Percentiles rank a stretch among this genome's conserved stretches.
These are phyloP conservation scores for Brachyhypopomus gauderio DNA, from an alignment of 2,113 vertebrate genomes.

Conservation along the genomic window DNA sequence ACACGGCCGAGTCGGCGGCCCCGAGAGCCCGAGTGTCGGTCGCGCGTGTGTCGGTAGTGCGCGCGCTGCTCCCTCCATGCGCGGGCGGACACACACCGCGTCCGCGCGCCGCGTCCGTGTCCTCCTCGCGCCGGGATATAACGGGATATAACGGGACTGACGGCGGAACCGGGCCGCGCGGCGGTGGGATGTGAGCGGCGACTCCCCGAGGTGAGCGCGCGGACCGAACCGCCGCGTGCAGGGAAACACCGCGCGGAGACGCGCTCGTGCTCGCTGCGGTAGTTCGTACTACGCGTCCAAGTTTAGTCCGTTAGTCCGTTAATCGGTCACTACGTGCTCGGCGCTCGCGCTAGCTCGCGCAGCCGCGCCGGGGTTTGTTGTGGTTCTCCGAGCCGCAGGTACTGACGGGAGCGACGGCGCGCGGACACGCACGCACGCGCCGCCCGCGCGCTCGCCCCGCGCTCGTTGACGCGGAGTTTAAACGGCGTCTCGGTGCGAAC, in stretches of 20 bases:
- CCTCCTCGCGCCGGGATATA: neutral
- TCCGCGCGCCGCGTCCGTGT: neutral
- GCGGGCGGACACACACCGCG: neutral
- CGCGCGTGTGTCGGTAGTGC: neutral
- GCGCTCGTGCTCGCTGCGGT: neutral
- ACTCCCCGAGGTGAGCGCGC: neutral
- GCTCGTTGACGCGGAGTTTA: too few relatives aligned
- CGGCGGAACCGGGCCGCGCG: neutral
- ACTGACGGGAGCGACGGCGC: neutral
- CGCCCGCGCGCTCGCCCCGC: too few relatives aligned
- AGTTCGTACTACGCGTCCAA: neutral
- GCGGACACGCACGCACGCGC: too few relatives aligned
- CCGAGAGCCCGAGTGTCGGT: neutral
- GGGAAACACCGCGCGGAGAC: too few relatives aligned
- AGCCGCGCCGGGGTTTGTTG: neutral
- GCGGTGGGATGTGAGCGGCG: neutral
- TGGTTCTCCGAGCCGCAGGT: slow-evolving; percentile 11
- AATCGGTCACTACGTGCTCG: too few relatives aligned
- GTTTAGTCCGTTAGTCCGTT: neutral
- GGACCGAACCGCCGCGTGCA: neutral
- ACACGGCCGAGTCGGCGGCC: neutral
- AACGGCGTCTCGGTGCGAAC: too few relatives aligned
- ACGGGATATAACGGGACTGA: neutral
- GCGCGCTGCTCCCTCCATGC: neutral
- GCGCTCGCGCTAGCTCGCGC: too few relatives aligned